These are phyloP conservation scores for Acrocephalus arundinaceus DNA, from an alignment of 2,113 vertebrate species.

Conservation along the genomic window DNA sequence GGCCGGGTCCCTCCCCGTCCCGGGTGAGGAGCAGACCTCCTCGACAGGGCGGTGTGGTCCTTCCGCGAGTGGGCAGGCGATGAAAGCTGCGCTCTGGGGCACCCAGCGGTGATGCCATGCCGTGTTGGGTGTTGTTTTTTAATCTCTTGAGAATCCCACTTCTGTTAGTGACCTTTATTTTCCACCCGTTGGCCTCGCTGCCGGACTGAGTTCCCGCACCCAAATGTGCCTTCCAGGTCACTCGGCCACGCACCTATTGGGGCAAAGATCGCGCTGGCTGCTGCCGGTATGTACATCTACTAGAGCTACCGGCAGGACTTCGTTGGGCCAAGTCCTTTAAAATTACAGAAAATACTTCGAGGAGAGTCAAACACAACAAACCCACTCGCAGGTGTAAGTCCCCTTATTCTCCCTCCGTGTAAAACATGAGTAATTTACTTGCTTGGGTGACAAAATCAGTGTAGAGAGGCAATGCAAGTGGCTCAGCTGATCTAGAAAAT, in stretches of 20 bases:
- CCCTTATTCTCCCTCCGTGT: neutral
- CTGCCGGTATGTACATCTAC: neutral
- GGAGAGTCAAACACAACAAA: neutral
- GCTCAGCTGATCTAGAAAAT: neutral
- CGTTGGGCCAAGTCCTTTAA: neutral
- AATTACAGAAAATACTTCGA: neutral
- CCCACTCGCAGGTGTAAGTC: accelerated
- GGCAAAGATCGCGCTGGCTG: neutral
- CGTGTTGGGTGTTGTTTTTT: accelerated
- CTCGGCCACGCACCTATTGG: neutral
- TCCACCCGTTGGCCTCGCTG: neutral
- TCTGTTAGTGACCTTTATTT: neutral
- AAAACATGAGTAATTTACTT: neutral
- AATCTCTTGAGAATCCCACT: neutral
- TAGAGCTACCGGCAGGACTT: neutral
- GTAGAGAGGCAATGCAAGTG: neutral
- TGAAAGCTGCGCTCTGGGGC: neutral
- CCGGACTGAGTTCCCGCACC: neutral
- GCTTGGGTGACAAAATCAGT: neutral
- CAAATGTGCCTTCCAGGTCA: neutral
- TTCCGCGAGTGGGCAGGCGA: neutral
- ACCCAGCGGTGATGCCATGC: neutral
- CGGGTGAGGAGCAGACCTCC: neutral
- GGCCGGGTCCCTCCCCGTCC: neutral
- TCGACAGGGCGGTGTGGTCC: neutral